These are phyloP conservation scores for Drosophila paramelanica DNA, from an alignment of 2,888 invertebrate species.

Conservation along the genomic window DNA sequence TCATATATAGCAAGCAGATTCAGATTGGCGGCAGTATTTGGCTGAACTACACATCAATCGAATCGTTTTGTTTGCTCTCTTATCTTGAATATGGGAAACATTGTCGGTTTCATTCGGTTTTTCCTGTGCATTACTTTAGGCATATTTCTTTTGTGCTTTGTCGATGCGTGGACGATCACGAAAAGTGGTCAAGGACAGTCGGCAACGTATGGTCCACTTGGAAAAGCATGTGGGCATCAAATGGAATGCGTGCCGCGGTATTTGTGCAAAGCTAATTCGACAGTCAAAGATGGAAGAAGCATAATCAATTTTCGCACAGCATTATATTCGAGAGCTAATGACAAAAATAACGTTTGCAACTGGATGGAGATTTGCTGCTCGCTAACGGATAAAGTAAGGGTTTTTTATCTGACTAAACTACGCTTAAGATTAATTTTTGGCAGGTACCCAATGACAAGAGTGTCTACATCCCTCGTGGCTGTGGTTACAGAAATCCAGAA, in stretches of 20 bases:
- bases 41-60: too few species aligned
- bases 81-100: too few species aligned
- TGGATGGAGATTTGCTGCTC: neutral
- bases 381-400: neutral
- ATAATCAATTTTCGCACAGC: neutral
- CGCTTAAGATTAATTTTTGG: neutral
- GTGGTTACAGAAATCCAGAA: neutral
- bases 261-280: neutral
- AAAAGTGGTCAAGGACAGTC: too few species aligned
- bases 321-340: accelerated
- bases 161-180: too few species aligned
- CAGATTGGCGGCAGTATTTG: too few species aligned
- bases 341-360: neutral
- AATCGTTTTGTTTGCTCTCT: too few species aligned
- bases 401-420: too few species aligned
- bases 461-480: neutral
- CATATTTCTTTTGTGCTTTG: too few species aligned
- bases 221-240: neutral
- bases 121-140: too few species aligned
- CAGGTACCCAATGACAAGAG: neutral
- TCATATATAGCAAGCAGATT: too few species aligned
- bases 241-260: neutral
- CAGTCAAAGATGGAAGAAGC: neutral
- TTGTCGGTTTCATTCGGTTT: too few species aligned
- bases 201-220: too few species aligned